phyloP scores from a whole-genome alignment of 2,797 vertebrate species.

The Tadarida brasiliensis region DNA sequence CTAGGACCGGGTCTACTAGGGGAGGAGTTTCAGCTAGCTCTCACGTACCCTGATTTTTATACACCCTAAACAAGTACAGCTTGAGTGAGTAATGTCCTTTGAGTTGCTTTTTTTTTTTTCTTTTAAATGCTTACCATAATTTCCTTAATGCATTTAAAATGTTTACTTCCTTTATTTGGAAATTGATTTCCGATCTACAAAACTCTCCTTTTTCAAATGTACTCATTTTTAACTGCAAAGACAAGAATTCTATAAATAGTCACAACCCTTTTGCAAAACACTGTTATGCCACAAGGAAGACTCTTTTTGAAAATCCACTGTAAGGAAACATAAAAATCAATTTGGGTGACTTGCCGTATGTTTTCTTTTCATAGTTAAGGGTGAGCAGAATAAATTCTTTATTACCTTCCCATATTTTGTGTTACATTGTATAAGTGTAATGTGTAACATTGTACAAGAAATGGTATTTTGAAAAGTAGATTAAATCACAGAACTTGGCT shows the following conservation, averaged over 20 bases:
- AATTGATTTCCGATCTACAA: slow-evolving; percentile 48
- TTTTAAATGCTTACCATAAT: neutral
- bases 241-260: neutral
- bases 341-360: neutral
- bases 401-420: neutral
- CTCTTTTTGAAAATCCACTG: neutral
- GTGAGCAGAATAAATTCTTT: neutral
- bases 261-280: neutral
- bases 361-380: slow-evolving; percentile 10
- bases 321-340: slow-evolving; percentile 47
- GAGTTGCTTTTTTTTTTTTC: neutral
- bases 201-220: slow-evolving; percentile 33
- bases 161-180: neutral
- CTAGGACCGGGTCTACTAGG: neutral
- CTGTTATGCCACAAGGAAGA: neutral
- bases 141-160: slow-evolving; percentile 10
- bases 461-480: neutral
- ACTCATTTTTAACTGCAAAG: slow-evolving; percentile 15
- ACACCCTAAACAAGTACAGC: neutral
- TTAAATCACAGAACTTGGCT: slow-evolving; percentile 31
- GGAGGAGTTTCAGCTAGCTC: neutral
- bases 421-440: neutral
- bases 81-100: neutral
- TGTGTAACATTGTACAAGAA: neutral
- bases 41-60: neutral